phyloP scores from a whole-genome alignment of 2,113 vertebrate genomes.

The Lanius collurio region DNA sequence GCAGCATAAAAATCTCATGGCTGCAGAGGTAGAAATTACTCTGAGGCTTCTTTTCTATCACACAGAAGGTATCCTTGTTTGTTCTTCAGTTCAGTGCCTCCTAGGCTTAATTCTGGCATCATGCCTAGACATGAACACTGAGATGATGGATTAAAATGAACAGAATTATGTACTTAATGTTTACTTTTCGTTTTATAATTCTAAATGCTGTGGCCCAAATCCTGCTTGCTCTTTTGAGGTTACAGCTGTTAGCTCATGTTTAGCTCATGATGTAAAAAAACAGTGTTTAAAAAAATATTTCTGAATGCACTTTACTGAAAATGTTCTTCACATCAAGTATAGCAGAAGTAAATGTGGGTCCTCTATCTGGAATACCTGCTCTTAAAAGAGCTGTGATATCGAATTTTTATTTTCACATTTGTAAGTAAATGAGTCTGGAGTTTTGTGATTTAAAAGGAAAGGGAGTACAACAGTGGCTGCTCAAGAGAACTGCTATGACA shows the following conservation, averaged over 20 bases:
- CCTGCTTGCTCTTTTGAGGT: not conserved
- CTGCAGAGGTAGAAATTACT: not conserved
- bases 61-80: not conserved
- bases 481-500: not conserved
- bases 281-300: not conserved
- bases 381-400: not conserved
- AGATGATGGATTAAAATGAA: slow-evolving; percentile 1
- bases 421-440: not conserved
- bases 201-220: not conserved
- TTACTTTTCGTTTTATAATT: not conserved
- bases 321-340: not conserved
- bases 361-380: not conserved
- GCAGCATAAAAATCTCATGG: not conserved
- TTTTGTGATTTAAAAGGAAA: slow-evolving; percentile 1
- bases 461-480: not conserved
- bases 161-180: not conserved
- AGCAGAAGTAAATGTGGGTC: not conserved
- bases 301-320: not conserved
- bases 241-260: not conserved
- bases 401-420: not conserved
- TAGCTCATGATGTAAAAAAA: not conserved
- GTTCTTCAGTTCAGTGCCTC: not conserved
- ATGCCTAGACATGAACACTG: not conserved
- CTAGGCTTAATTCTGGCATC: not conserved
- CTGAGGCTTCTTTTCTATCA: not conserved